Conservation (phyloP, 1,140 invertebrate species). For the Oscheius sp. region DNA sequence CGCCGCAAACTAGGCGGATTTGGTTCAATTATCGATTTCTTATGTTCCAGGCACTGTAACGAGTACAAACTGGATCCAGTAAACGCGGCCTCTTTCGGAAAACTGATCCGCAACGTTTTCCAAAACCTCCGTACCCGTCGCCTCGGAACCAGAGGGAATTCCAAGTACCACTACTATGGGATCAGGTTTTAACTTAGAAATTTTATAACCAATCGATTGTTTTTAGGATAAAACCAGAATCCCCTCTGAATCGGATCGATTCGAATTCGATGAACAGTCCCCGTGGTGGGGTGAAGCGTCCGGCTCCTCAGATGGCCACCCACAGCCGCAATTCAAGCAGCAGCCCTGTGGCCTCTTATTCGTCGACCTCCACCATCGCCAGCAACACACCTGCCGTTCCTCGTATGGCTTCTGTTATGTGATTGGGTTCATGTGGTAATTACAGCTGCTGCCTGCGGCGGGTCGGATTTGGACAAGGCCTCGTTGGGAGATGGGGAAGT, state of each 20-base stretch:
- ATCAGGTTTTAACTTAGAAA: too few relatives aligned
- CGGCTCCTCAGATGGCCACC: neutral
- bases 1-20: too few relatives aligned
- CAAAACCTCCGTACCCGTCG: slow-evolving; percentile 85
- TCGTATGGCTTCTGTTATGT: too few relatives aligned
- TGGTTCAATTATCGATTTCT: too few relatives aligned
- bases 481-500: slow-evolving; percentile 22
- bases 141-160: slow-evolving; percentile 92
- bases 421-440: too few relatives aligned
- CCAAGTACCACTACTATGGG: slow-evolving; percentile 99
- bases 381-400: neutral
- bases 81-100: slow-evolving; percentile 97
- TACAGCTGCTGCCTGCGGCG: too few relatives aligned
- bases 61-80: slow-evolving; percentile 93
- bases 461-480: slow-evolving; percentile 14
- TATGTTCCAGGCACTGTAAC: slow-evolving; percentile 71
- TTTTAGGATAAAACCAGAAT: slow-evolving; percentile 13
- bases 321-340: neutral
- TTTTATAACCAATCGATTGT: too few relatives aligned
- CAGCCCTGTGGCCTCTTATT: neutral
- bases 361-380: neutral
- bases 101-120: slow-evolving; percentile 94
- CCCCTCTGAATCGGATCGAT: neutral
- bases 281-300: neutral
- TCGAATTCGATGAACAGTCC: too few relatives aligned